Evolutionary conservation across 2,888 invertebrate genomes (phyloP).

Genomic region (Dusona sp.): DNA sequence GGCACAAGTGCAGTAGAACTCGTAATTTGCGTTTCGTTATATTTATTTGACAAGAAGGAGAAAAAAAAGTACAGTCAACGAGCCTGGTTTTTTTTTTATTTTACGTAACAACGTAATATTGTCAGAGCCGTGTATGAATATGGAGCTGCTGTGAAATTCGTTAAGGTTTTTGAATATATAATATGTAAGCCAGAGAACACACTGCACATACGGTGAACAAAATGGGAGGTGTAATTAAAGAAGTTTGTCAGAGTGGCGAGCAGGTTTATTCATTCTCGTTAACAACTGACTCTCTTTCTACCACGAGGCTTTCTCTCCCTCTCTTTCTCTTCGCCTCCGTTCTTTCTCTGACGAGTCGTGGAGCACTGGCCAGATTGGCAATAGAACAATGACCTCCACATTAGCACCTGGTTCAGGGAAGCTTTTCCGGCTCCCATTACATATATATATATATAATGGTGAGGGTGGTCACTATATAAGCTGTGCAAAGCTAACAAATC

Average conservation of each 20-base stretch:
- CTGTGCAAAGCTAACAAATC: constrained; percentile 61
- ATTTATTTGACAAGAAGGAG: background rate
- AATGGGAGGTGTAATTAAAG: constrained; percentile 65
- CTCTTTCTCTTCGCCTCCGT: background rate
- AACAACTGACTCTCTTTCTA: constrained; percentile 21
- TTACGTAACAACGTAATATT: background rate
- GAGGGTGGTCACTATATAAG: constrained; percentile 48
- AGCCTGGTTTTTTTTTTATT: background rate
- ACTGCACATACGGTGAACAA: constrained; percentile 19
- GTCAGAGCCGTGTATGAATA: background rate
- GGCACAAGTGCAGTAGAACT: background rate
- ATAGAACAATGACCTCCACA: constrained; percentile 63
- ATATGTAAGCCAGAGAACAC: constrained; percentile 5
- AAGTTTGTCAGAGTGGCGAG: constrained; percentile 54
- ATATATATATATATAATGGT: constrained; percentile 20
- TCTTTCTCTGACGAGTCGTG: background rate
- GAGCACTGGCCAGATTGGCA: constrained; percentile 64
- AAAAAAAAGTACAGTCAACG: constrained; percentile 13
- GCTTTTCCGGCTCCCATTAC: background rate
- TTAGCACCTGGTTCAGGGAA: constrained; percentile 41
- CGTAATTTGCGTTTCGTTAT: background rate
- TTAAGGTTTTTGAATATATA: constrained; percentile 38
- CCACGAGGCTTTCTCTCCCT: background rate
- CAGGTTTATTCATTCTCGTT: constrained; percentile 44
- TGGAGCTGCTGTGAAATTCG: constrained; percentile 17